Evolutionary conservation across 1,140 invertebrate species (phyloP).

Genomic region (Meloidogyne chitwoodi): DNA sequence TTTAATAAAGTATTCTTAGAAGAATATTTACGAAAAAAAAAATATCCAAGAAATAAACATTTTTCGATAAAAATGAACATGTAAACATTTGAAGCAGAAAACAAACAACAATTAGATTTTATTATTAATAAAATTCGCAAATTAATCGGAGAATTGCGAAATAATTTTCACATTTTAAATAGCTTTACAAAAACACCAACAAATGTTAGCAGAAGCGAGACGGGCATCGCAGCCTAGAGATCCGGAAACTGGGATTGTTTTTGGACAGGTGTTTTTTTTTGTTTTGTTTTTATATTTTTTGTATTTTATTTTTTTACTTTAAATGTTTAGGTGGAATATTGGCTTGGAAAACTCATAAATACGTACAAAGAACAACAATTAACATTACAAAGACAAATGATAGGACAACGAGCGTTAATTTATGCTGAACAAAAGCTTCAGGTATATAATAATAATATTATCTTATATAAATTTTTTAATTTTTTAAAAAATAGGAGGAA

Average conservation of each 20-base stretch:
- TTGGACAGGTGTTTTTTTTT: constrained; percentile 16
- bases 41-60: too few relatives aligned
- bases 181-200: constrained; percentile 47
- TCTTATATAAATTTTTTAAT: neutral
- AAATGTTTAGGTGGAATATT: constrained; percentile 17
- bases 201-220: constrained; percentile 32
- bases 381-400: constrained; percentile 9
- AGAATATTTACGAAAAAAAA: too few relatives aligned
- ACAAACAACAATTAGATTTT: too few relatives aligned
- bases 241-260: constrained; percentile 23
- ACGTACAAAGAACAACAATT: constrained; percentile 39
- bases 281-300: too few relatives aligned
- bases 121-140: too few relatives aligned
- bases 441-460: neutral
- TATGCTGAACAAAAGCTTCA: neutral
- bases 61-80: too few relatives aligned
- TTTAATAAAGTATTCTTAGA: too few relatives aligned
- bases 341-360: constrained; percentile 35
- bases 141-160: too few relatives aligned
- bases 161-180: too few relatives aligned
- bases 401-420: neutral
- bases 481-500: neutral
- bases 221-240: neutral
- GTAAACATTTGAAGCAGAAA: too few relatives aligned
- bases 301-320: too few relatives aligned